These are phyloP conservation scores for Plemyria rubiginata DNA, from an alignment of 2,888 invertebrate species.

Conservation along the genomic window DNA sequence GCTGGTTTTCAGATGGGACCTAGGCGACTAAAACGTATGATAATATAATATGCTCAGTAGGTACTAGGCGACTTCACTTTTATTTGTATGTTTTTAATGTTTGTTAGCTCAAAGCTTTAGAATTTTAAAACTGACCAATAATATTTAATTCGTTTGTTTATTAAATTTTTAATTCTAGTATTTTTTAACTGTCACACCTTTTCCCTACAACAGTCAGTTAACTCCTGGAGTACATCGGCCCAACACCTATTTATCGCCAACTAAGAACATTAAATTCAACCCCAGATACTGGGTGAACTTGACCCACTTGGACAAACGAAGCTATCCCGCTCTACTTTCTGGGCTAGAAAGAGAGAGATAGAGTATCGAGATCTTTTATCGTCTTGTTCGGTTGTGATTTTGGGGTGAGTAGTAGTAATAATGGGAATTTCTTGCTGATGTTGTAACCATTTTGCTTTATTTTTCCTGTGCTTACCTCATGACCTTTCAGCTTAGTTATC, in stretches of 20 bases:
- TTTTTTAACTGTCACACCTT: constrained; percentile 6
- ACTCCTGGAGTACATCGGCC: constrained; percentile 5
- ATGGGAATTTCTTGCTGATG: not conserved
- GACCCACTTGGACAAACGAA: constrained; percentile 54
- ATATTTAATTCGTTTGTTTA: too few relatives aligned
- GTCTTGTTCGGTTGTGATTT: constrained; percentile 20
- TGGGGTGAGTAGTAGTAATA: not conserved
- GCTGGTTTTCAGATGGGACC: too few relatives aligned
- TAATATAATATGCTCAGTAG: too few relatives aligned
- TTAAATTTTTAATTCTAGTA: not conserved
- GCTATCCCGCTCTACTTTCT: constrained; percentile 26
- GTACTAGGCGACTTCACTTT: too few relatives aligned
- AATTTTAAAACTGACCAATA: too few relatives aligned
- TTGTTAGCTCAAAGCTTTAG: too few relatives aligned
- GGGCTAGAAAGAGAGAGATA: constrained; percentile 19
- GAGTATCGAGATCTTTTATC: constrained; percentile 13
- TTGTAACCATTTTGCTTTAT: not conserved
- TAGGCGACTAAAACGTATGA: too few relatives aligned
- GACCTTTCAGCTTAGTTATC: too few relatives aligned
- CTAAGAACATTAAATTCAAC: constrained; percentile 55
- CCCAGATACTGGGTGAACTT: constrained; percentile 66
- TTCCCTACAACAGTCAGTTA: not conserved
- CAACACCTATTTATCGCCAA: constrained; percentile 53
- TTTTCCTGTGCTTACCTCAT: not conserved
- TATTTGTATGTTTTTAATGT: too few relatives aligned